phyloP scores from a whole-genome alignment of 2,113 vertebrate species.

The Poeciliopsis prolifica region DNA sequence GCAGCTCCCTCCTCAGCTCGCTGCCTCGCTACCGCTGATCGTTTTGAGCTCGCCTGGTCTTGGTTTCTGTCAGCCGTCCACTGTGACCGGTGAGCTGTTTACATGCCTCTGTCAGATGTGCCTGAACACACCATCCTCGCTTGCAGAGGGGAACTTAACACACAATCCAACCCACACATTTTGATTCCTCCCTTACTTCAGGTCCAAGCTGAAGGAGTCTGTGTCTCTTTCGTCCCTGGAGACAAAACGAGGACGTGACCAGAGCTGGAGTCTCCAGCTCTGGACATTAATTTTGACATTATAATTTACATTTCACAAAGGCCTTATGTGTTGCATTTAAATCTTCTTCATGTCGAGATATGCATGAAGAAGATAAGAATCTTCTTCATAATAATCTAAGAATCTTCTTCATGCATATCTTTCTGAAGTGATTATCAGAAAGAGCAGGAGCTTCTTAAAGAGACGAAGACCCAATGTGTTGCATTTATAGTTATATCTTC shows the following conservation, averaged over 20 bases:
- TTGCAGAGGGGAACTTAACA: neutral
- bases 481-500: too few species aligned
- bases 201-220: conserved; percentile 6
- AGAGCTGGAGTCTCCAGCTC: neutral
- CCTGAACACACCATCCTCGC: conserved; percentile 6
- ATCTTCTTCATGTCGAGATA: too few species aligned
- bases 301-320: too few species aligned
- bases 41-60: neutral
- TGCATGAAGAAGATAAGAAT: too few species aligned
- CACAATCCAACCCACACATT: neutral
- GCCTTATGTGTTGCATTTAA: too few species aligned
- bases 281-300: too few species aligned
- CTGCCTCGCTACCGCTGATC: neutral
- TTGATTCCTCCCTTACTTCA: neutral
- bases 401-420: too few species aligned
- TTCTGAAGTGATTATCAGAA: too few species aligned
- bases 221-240: conserved; percentile 1
- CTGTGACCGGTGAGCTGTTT: conserved; percentile 2
- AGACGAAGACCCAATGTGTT: too few species aligned
- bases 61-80: neutral
- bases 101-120: conserved; percentile 19
- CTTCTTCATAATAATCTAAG: too few species aligned
- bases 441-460: too few species aligned
- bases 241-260: neutral
- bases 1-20: neutral